These are phyloP conservation scores for Haliclona indistincta DNA, from an alignment of 37 sponge, comb jelly and placozoan genomes.

Conservation along the genomic window DNA sequence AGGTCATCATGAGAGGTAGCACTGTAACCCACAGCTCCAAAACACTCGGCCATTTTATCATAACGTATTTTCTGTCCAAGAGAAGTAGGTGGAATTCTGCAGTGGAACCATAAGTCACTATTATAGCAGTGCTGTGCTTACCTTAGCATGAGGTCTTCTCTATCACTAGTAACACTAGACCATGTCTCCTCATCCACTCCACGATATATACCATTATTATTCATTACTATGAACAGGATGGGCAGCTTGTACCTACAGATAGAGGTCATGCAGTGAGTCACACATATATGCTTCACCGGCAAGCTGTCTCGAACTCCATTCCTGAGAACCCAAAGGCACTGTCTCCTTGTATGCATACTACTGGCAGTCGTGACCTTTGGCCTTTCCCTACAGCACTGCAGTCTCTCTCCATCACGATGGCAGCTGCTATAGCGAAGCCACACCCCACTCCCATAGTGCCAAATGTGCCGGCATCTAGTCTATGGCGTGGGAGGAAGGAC, in stretches of 20 bases:
- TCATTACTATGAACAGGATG: conserved; percentile 85
- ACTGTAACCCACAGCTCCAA: conserved; percentile 64
- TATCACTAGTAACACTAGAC: not conserved
- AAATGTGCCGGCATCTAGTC: conserved; percentile 95
- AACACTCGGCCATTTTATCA: conserved; percentile 70
- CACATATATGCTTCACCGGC: conserved; percentile 47
- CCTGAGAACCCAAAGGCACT: conserved; percentile 97
- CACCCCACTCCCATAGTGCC: conserved; percentile 93
- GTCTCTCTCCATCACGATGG: conserved; percentile 1
- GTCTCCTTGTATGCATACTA: conserved; percentile 89
- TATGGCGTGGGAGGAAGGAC: conserved; percentile 64
- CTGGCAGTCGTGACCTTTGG: conserved; percentile 12
- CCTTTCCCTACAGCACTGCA: not conserved
- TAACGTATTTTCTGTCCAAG: conserved; percentile 58
- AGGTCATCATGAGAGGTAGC: conserved; percentile 59
- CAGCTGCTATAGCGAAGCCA: conserved; percentile 94
- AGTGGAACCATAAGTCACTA: not conserved
- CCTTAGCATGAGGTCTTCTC: conserved; percentile 20
- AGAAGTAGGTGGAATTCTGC: conserved; percentile 78
- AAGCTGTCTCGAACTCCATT: conserved; percentile 93
- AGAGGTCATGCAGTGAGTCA: not conserved
- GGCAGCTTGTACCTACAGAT: conserved; percentile 84
- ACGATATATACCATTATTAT: conserved; percentile 89
- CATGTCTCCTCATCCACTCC: conserved; percentile 70
- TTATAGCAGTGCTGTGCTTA: not conserved